Evolutionary conservation across 37 sponge, comb jelly and placozoan genomes (phyloP).

Genomic region (Halisarca cf. caerulea): DNA sequence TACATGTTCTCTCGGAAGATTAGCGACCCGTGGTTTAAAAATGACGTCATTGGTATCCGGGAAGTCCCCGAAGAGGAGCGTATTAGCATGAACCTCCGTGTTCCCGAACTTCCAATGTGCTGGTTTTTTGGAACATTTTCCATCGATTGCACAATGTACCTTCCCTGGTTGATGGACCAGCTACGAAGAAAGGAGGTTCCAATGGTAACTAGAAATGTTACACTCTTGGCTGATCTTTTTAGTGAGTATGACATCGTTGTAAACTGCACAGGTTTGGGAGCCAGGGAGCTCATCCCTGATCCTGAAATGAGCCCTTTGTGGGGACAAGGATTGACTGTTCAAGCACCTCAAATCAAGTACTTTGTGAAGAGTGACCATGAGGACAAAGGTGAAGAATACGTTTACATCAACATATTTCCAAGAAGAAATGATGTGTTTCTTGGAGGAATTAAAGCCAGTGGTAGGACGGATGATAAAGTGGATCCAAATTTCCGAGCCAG

Average conservation of each 20-base stretch:
- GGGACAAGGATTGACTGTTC: constrained; percentile 16
- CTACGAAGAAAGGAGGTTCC: background rate
- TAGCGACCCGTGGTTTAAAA: background rate
- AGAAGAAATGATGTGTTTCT: background rate
- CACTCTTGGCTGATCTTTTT: background rate
- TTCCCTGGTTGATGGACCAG: background rate
- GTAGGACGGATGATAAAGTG: background rate
- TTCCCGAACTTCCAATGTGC: background rate
- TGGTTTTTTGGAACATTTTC: constrained; percentile 15
- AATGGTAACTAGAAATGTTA: background rate
- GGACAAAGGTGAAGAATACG: background rate
- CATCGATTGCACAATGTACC: background rate
- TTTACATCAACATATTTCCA: constrained; percentile 12
- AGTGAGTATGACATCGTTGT: constrained; percentile 26
- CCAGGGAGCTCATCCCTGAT: constrained; percentile 19
- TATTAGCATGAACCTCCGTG: background rate
- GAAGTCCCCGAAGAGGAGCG: background rate
- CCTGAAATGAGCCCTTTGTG: background rate
- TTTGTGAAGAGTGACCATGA: background rate
- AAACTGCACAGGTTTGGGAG: constrained; percentile 42
- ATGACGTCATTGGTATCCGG: background rate
- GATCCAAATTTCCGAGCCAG: background rate
- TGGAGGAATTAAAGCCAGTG: constrained; percentile 27
- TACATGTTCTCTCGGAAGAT: background rate
- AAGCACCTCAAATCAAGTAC: constrained; percentile 45